phyloP scores from a whole-genome alignment of 2,888 invertebrate genomes.

The Heliconius charithonia region DNA sequence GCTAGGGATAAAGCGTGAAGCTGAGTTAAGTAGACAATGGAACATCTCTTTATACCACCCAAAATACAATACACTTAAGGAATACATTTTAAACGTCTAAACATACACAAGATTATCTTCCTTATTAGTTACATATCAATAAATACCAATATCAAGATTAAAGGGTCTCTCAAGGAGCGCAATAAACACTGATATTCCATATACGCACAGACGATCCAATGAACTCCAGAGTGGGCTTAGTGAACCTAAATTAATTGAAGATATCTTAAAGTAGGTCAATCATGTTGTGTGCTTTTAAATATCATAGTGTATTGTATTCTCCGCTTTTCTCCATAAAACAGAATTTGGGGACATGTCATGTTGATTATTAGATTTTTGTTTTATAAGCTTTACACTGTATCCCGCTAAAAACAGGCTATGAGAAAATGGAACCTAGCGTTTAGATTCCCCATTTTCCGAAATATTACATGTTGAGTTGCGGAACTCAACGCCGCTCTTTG shows the following conservation, averaged over 20 bases:
- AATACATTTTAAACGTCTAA: background rate
- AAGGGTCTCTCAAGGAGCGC: background rate
- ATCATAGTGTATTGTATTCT: background rate
- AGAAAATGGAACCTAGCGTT: too few relatives aligned
- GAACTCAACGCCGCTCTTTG: too few relatives aligned
- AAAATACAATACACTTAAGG: background rate
- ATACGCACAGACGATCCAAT: background rate
- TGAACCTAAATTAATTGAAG: background rate
- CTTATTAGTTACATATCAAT: constrained; percentile 5
- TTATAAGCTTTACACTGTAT: too few relatives aligned
- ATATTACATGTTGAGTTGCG: too few relatives aligned
- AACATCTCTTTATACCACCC: too few relatives aligned
- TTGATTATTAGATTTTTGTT: too few relatives aligned
- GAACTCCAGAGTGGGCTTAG: background rate
- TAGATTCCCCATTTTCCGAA: too few relatives aligned
- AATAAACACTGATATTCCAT: background rate
- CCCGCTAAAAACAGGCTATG: too few relatives aligned
- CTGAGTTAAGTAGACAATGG: too few relatives aligned
- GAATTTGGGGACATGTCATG: too few relatives aligned
- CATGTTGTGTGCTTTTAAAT: background rate
- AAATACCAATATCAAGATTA: constrained; percentile 1
- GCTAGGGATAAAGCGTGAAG: too few relatives aligned
- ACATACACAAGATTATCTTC: background rate
- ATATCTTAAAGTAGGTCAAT: background rate
- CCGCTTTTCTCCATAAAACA: too few relatives aligned